phyloP scores from a whole-genome alignment of 2,888 invertebrate genomes.

The Bruchidius siliquastri region DNA sequence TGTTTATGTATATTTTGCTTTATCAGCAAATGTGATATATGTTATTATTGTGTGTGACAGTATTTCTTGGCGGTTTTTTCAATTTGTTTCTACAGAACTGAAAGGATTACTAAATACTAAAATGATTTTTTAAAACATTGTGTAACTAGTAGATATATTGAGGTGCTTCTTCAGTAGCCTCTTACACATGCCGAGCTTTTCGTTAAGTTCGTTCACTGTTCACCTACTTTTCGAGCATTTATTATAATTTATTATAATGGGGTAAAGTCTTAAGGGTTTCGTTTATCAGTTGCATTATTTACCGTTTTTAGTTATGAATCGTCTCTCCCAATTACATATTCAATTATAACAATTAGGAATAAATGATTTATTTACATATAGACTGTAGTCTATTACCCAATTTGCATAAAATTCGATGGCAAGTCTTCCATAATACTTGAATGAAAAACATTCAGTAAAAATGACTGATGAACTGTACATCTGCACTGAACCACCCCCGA shows the following conservation, averaged over 20 bases:
- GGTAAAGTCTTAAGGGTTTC: not conserved
- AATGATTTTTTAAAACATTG: constrained; percentile 4
- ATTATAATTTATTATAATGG: not conserved
- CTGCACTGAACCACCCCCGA: too few species aligned
- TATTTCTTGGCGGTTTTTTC: constrained; percentile 22
- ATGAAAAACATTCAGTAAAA: too few species aligned
- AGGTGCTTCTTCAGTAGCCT: not conserved
- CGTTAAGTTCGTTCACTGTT: not conserved
- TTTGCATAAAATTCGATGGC: not conserved
- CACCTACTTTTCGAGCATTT: not conserved
- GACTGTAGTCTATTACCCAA: not conserved
- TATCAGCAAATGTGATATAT: constrained; percentile 15
- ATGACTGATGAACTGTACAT: too few species aligned
- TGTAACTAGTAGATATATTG: constrained; percentile 3
- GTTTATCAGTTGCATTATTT: not conserved
- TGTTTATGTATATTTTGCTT: constrained; percentile 16
- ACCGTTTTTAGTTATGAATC: not conserved
- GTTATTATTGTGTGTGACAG: constrained; percentile 4
- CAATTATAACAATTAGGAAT: not conserved
- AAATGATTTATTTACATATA: not conserved
- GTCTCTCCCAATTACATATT: not conserved
- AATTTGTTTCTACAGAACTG: constrained; percentile 16
- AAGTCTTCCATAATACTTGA: not conserved
- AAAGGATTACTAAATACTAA: not conserved
- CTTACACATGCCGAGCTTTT: not conserved